Evolutionary conservation across 2,113 vertebrate genomes (phyloP).

Genomic region (Paedocypris sp.): DNA sequence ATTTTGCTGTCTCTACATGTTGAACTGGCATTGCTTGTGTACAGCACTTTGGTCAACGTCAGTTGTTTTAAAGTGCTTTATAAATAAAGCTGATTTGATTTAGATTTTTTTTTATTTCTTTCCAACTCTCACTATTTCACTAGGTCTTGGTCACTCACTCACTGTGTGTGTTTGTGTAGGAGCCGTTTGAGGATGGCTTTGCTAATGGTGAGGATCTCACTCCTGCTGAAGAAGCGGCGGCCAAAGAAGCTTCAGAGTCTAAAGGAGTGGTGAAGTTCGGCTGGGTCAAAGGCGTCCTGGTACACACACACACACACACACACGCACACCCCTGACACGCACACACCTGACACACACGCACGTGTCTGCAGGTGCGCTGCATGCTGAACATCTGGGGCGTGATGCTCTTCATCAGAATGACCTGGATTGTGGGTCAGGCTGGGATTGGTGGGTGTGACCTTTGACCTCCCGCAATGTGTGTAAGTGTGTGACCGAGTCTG

Average conservation of each 20-base stretch:
- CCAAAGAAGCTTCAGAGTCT: constrained; percentile 72
- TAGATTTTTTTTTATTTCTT: no score
- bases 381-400: constrained; percentile 99
- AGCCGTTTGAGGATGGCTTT: constrained; percentile 93
- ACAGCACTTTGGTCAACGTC: no score
- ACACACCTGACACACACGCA: no score
- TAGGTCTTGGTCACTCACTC: neutral
- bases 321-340: no score
- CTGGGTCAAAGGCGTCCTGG: constrained; percentile 96
- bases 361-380: constrained; percentile 79
- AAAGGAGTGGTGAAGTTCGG: constrained; percentile 96
- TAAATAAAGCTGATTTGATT: no score
- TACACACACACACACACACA: no score
- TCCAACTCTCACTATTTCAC: no score
- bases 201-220: constrained; percentile 90
- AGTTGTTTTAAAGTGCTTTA: no score
- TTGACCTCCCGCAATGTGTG: no score
- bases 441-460: constrained; percentile 77
- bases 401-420: constrained; percentile 97
- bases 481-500: constrained; percentile 18
- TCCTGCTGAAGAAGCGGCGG: constrained; percentile 78
- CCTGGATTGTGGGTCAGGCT: constrained; percentile 96
- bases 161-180: constrained; percentile 50
- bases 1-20: no score
- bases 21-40: no score